Percentiles rank a stretch among this genome's conserved stretches.
Evolutionary conservation across 1,140 invertebrate genomes (phyloP).

Genomic region (Zaprionus ghesquierei): DNA sequence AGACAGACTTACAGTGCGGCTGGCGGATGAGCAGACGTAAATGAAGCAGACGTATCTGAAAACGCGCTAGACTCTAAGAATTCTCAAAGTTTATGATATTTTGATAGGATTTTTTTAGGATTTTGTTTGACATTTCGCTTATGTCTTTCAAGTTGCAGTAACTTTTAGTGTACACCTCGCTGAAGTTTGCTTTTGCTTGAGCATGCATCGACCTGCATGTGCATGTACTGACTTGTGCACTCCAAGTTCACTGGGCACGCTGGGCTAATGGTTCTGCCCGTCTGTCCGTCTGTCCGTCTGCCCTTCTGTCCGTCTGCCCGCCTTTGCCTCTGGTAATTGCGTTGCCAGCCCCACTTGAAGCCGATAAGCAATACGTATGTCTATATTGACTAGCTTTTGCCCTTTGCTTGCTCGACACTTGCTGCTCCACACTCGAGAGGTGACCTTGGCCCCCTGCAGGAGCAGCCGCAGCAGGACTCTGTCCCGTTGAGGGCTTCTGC

Average conservation of each 20-base stretch:
- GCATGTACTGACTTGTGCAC: slow-evolving; percentile 13
- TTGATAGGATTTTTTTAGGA: too few species aligned
- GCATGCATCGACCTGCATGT: slow-evolving; percentile 24
- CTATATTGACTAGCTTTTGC: neutral
- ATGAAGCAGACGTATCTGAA: too few species aligned
- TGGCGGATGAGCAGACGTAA: too few species aligned
- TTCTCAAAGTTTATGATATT: too few species aligned
- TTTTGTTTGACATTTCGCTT: too few species aligned
- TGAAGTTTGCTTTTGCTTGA: neutral
- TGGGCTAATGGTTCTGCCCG: neutral
- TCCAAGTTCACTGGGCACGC: neutral
- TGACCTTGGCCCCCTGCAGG: neutral
- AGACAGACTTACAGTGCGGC: too few species aligned
- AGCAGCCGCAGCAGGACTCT: neutral
- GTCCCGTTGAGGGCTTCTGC: neutral
- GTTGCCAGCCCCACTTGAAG: neutral
- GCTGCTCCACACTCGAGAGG: neutral
- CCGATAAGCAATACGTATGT: neutral
- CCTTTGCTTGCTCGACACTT: too few species aligned
- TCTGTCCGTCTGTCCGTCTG: too few species aligned
- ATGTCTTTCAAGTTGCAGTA: neutral
- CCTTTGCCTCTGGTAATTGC: neutral
- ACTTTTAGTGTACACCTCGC: neutral
- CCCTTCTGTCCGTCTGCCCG: neutral
- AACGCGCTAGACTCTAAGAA: too few species aligned